Evolutionary conservation across 2,888 invertebrate genomes (phyloP).

Genomic region (Parnassius mnemosyne): DNA sequence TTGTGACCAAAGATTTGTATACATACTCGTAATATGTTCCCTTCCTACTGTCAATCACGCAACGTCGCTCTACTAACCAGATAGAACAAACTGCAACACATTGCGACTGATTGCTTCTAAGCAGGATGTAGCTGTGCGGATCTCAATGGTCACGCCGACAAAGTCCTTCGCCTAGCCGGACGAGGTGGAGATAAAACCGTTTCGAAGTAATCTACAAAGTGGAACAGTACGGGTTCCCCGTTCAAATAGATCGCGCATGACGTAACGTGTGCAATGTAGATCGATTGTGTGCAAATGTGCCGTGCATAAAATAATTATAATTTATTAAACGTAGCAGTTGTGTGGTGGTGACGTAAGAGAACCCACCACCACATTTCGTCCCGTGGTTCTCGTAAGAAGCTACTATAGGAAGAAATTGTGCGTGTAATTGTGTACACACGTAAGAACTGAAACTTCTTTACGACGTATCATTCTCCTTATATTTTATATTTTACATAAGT

Average conservation of each 20-base stretch:
- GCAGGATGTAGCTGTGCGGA: constrained; percentile 51
- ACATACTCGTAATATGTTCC: no score
- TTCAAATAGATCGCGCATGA: constrained; percentile 20
- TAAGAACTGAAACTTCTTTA: no score
- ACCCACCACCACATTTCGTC: no score
- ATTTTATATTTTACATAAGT: no score
- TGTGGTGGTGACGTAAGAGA: no score
- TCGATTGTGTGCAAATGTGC: not conserved
- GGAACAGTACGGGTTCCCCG: constrained; percentile 22
- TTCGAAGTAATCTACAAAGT: constrained; percentile 27
- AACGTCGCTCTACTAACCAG: constrained; percentile 18
- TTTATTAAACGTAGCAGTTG: no score
- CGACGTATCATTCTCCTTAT: no score
- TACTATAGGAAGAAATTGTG: no score
- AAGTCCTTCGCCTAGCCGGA: constrained; percentile 33
- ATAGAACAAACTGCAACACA: constrained; percentile 7
- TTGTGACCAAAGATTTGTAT: no score
- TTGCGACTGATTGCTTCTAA: constrained; percentile 42
- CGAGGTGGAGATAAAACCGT: constrained; percentile 35
- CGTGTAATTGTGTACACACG: no score
- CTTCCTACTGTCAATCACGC: constrained; percentile 14
- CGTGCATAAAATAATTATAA: no score
- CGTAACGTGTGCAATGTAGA: constrained; percentile 13
- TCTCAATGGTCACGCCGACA: constrained; percentile 34
- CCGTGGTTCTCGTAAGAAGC: no score